Evolutionary conservation across 2,797 vertebrate genomes (phyloP), one percentile per base, ranked within the genome.

Genomic region (Poliocrania exsul): DNA sequence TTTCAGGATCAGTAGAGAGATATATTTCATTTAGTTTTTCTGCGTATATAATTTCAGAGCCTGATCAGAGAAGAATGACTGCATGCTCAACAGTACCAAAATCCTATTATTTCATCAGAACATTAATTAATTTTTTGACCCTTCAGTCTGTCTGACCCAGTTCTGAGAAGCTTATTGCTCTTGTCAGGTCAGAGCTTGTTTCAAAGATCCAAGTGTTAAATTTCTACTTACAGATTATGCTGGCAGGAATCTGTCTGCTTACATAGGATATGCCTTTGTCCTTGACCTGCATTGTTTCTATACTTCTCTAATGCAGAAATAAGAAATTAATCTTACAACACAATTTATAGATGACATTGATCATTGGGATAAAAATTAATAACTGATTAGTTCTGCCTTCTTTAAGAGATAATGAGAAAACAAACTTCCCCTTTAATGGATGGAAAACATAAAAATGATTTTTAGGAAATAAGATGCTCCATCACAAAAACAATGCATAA

Each of bases 141-240:
- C 95, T 81, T 72, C 72, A 82, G 40, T 83, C 79, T 90, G 72
- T 93, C 72, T 93, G 85, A 90, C 72, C 86, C 57, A 88, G 60
- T 96, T 97, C 58, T 93, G 91, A 92, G 87, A 88, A 93, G 78
- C 94, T 92, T 94, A 87, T 91, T 95, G 72, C 82, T 95, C 57
- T 90, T 95, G 54, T 97, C 93, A 96, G 74, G 96, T 97, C 94
- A 96, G 81, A 96, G 92, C 91, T 95, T 96, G 89, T 93, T 75
- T 95, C 72, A 75, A 77, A 92, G 71, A 96, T 72, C 83, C 93
- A 94, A 92, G 86, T 90, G 96, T 96, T 96, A 95, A 87, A 83
- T 98, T 97, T 96, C 88, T 56, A 70, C 64, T 97, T 91, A 81
- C 64, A 96, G 92, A 94, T 93, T 88, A 91, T 46, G 74, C 65